A percentile compares a stretch with the other conserved stretches of the same genome.
Conservation (phyloP, 1,140 invertebrate species). For the Drosophila kanapiae region DNA sequence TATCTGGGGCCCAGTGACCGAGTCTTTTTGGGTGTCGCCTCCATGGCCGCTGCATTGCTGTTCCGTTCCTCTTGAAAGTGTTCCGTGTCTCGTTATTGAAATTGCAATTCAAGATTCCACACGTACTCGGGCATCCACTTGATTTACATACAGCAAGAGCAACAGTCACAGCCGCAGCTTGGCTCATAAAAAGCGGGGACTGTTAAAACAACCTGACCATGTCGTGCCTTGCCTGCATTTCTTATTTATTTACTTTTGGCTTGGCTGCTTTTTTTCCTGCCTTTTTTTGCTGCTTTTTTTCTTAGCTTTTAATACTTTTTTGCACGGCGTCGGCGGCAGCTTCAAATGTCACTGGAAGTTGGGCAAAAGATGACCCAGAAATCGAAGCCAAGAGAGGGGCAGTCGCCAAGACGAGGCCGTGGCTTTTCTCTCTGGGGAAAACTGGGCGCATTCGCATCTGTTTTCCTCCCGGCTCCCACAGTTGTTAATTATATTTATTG, state of each 20-base stretch:
- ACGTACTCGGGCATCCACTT: slow-evolving; percentile 74
- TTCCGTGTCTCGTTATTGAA: slow-evolving; percentile 81
- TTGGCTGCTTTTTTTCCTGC: slow-evolving; percentile 3
- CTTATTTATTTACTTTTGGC: slow-evolving; percentile 34
- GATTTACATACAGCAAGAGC: slow-evolving; percentile 66
- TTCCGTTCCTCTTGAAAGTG: slow-evolving; percentile 65
- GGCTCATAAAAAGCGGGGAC: slow-evolving; percentile 65
- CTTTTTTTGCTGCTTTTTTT: slow-evolving; percentile 4
- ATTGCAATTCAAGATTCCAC: slow-evolving; percentile 82
- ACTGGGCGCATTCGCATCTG: slow-evolving; percentile 4
- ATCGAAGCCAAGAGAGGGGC: slow-evolving; percentile 35
- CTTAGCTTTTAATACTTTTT: slow-evolving; percentile 14
- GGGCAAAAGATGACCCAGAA: slow-evolving; percentile 78
- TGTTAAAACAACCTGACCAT: slow-evolving; percentile 78
- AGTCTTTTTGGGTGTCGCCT: slow-evolving; percentile 47
- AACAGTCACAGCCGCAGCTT: slow-evolving; percentile 9
- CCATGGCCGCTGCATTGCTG: slow-evolving; percentile 35
- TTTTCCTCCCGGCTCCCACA: slow-evolving; percentile 54
- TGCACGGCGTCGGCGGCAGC: slow-evolving; percentile 53
- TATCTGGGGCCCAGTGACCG: slow-evolving; percentile 13
- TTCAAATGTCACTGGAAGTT: slow-evolving; percentile 76
- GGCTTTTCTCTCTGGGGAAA: slow-evolving; percentile 65
- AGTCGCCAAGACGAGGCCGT: background rate
- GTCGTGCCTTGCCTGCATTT: slow-evolving; percentile 62
- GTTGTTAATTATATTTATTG: slow-evolving; percentile 32